These are phyloP conservation scores for Crotalus viridis DNA, from an alignment of 2,113 vertebrate species.

Conservation along the genomic window DNA sequence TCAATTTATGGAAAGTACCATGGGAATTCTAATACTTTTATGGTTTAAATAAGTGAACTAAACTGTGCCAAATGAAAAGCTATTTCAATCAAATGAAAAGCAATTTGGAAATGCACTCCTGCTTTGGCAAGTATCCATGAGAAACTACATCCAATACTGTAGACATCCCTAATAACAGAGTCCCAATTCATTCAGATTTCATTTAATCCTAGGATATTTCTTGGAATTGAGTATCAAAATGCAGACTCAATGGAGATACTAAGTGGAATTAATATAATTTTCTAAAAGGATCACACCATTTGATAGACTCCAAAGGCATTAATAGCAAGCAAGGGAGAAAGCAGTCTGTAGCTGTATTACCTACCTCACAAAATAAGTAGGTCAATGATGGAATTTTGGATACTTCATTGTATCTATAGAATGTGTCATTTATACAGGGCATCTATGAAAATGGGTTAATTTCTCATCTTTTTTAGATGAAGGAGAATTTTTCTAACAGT, in stretches of 20 bases:
- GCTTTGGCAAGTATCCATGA: background rate
- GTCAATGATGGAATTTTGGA: background rate
- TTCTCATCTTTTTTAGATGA: background rate
- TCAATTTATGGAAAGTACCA: background rate
- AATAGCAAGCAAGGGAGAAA: background rate
- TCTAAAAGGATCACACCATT: background rate
- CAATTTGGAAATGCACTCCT: background rate
- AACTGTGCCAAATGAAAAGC: background rate
- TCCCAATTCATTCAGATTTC: background rate
- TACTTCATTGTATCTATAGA: constrained; percentile 41
- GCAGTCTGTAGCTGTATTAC: background rate
- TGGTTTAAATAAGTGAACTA: background rate
- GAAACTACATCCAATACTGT: background rate
- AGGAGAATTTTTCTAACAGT: background rate
- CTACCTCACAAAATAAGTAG: background rate
- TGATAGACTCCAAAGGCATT: background rate
- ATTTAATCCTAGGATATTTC: background rate
- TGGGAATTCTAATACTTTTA: background rate
- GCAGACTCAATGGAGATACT: background rate
- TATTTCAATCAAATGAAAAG: background rate
- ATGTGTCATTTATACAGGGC: constrained; percentile 12
- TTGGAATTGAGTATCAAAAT: background rate
- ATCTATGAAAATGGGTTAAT: background rate
- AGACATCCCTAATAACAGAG: background rate
- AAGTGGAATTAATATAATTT: background rate